A percentile compares a stretch with the other conserved stretches of the same genome.
These are phyloP conservation scores for Silurus meridionalis DNA, from an alignment of 2,113 vertebrate species.

Conservation along the genomic window DNA sequence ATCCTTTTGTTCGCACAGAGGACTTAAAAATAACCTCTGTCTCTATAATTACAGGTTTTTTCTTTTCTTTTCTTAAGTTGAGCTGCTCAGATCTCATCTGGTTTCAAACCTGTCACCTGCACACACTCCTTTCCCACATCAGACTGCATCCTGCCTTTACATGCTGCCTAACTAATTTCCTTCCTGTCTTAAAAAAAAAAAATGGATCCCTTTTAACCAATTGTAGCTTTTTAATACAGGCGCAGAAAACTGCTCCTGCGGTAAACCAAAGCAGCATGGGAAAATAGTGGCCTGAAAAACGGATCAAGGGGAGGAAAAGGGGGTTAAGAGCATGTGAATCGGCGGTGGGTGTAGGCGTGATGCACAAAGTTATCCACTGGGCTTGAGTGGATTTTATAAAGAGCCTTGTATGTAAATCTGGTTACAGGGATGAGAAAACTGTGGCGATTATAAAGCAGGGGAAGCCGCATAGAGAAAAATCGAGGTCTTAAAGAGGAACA, in stretches of 20 bases:
- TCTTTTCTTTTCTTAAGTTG: constrained; percentile 44
- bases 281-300: neutral
- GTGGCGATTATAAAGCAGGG: constrained; percentile 69
- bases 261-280: constrained; percentile 7
- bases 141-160: constrained; percentile 70
- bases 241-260: neutral
- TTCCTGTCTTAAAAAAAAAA: constrained; percentile 59
- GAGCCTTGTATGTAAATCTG: constrained; percentile 71
- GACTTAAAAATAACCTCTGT: constrained; percentile 43
- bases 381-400: constrained; percentile 61
- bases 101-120: constrained; percentile 62
- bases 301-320: neutral
- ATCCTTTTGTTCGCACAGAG: constrained; percentile 47
- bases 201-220: constrained; percentile 44
- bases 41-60: constrained; percentile 61
- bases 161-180: constrained; percentile 59
- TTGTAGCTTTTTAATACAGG: constrained; percentile 24
- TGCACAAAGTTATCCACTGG: constrained; percentile 51
- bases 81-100: constrained; percentile 60
- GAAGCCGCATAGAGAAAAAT: constrained; percentile 72
- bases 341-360: constrained; percentile 49
- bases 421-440: constrained; percentile 60
- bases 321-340: constrained; percentile 20
- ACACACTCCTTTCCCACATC: constrained; percentile 60
- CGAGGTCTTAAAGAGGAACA: constrained; percentile 68